Conservation (phyloP, 2,113 vertebrate species). For the Capra hircus region DNA sequence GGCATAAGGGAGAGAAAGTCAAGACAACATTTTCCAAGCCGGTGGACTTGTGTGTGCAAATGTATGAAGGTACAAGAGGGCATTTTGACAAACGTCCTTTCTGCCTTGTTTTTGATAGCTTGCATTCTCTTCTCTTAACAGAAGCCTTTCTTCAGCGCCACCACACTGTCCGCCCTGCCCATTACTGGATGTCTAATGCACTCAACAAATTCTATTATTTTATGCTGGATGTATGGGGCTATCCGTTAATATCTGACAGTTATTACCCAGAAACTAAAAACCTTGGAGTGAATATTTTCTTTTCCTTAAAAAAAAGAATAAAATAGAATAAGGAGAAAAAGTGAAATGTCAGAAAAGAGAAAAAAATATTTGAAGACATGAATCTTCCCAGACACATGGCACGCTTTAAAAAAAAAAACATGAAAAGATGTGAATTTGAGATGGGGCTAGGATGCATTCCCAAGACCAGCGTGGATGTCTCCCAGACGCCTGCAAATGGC, state of each 20-base stretch:
- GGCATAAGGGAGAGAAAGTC: neutral
- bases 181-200: slow-evolving; percentile 68
- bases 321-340: slow-evolving; percentile 73
- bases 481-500: slow-evolving; percentile 66
- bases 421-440: slow-evolving; percentile 71
- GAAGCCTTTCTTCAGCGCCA: slow-evolving; percentile 48
- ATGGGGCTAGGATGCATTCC: slow-evolving; percentile 55
- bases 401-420: slow-evolving; percentile 46
- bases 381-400: slow-evolving; percentile 70
- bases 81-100: slow-evolving; percentile 52
- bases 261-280: slow-evolving; percentile 79
- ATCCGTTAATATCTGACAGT: slow-evolving; percentile 76
- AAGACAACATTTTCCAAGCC: neutral
- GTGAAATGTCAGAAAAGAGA: slow-evolving; percentile 65
- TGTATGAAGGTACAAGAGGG: slow-evolving; percentile 5
- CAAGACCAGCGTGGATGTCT: slow-evolving; percentile 41
- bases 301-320: slow-evolving; percentile 46
- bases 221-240: slow-evolving; percentile 70
- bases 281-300: slow-evolving; percentile 76
- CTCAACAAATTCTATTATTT: slow-evolving; percentile 72
- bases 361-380: slow-evolving; percentile 58
- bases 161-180: slow-evolving; percentile 27
- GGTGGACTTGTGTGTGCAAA: neutral
- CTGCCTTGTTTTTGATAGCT: slow-evolving; percentile 55
- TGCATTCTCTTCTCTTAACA: slow-evolving; percentile 12